Evolutionary conservation across 2,113 vertebrate genomes (phyloP).

Genomic region (Pantherophis guttatus): DNA sequence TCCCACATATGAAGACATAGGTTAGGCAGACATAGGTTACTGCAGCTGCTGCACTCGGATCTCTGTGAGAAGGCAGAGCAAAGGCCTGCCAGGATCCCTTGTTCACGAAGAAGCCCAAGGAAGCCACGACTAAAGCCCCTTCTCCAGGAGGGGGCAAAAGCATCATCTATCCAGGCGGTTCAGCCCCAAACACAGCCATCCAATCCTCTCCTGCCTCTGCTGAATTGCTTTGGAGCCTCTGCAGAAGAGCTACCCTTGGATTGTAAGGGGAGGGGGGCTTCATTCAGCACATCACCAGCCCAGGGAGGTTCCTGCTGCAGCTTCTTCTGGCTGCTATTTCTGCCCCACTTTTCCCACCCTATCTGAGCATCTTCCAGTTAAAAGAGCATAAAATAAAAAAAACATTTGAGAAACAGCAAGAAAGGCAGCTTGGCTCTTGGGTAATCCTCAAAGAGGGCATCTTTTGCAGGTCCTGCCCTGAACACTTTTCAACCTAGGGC

Average conservation of each 20-base stretch:
- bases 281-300: neutral
- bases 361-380: neutral
- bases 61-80: neutral
- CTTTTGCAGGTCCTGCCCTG: neutral
- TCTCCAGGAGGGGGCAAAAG: neutral
- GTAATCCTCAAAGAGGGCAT: neutral
- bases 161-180: accelerated
- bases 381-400: neutral
- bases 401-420: neutral
- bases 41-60: neutral
- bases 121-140: neutral
- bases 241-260: neutral
- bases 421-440: neutral
- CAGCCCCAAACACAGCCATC: neutral
- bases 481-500: neutral
- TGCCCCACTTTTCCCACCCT: neutral
- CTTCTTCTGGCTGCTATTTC: neutral
- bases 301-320: too few relatives aligned
- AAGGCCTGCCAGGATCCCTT: neutral
- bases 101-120: neutral
- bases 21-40: neutral
- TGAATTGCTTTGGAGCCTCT: neutral
- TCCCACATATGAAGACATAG: neutral
- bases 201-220: neutral
- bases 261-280: neutral